Conservation (phyloP, 2,113 vertebrate species). For the Helogale parvula region DNA sequence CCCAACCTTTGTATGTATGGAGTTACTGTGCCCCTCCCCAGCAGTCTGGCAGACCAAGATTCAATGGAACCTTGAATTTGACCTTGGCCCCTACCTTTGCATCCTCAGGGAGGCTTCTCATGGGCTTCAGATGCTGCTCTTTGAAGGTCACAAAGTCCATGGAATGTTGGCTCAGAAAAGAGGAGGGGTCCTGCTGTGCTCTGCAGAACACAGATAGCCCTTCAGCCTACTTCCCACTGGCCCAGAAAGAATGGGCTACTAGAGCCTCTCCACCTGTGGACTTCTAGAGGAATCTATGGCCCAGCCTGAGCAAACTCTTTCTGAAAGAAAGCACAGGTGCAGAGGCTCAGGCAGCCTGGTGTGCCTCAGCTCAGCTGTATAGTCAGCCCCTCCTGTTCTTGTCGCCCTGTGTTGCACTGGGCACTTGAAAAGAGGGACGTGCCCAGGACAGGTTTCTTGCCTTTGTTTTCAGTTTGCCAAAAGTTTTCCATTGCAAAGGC, state of each 20-base stretch:
- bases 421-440: not conserved
- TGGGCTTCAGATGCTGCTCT: not conserved
- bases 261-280: not conserved
- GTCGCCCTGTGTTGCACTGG: fast-evolving
- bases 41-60: not conserved
- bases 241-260: not conserved
- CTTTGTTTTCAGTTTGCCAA: not conserved
- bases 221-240: not conserved
- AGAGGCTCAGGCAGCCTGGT: not conserved
- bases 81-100: not conserved
- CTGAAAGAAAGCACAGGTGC: not conserved
- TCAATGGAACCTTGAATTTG: not conserved
- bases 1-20: not conserved
- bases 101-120: fast-evolving
- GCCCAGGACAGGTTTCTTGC: not conserved
- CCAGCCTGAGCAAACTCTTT: not conserved
- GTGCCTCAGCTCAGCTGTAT: not conserved
- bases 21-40: not conserved
- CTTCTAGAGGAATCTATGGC: not conserved
- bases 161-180: not conserved
- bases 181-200: not conserved
- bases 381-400: not conserved
- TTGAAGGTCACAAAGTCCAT: not conserved
- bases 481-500: not conserved
- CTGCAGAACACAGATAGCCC: not conserved